Evolutionary conservation across 2,888 invertebrate genomes (phyloP).

Genomic region (Chrysopilus asiliformis): DNA sequence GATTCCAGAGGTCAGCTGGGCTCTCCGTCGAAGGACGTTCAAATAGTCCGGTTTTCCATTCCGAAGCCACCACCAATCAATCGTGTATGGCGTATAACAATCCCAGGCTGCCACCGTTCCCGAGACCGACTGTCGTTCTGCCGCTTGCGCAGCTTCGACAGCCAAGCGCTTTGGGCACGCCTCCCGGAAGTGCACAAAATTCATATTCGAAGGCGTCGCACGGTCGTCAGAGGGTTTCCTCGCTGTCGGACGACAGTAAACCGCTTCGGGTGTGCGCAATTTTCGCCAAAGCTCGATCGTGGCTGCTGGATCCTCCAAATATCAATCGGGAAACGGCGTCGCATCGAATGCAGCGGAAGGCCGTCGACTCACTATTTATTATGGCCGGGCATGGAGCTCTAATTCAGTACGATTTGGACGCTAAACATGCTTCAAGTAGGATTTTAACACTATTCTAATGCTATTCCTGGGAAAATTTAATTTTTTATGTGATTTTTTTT

Average conservation of each 20-base stretch:
- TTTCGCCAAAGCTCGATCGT: slow-evolving; percentile 63
- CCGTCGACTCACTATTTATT: slow-evolving; percentile 75
- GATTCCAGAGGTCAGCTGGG: slow-evolving; percentile 94
- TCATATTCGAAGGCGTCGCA: slow-evolving; percentile 13
- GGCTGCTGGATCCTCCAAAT: slow-evolving; percentile 44
- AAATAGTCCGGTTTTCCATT: slow-evolving; percentile 48
- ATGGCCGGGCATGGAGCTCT: slow-evolving; percentile 80
- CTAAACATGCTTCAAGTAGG: slow-evolving; percentile 46
- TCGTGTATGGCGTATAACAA: slow-evolving; percentile 58
- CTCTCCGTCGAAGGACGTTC: slow-evolving; percentile 57
- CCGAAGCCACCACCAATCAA: slow-evolving; percentile 33
- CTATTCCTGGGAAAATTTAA: too few species aligned
- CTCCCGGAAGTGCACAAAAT: slow-evolving; percentile 24
- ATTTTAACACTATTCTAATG: too few species aligned
- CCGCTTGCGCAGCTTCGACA: slow-evolving; percentile 81
- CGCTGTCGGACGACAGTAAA: slow-evolving; percentile 53
- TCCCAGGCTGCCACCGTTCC: slow-evolving; percentile 83
- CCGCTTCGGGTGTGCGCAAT: slow-evolving; percentile 66
- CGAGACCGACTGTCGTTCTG: slow-evolving; percentile 63
- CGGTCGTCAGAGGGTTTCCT: slow-evolving; percentile 57
- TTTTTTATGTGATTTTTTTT: slow-evolving; percentile 9
- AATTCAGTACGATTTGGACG: slow-evolving; percentile 79
- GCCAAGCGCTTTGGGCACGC: slow-evolving; percentile 35
- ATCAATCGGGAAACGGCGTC: slow-evolving; percentile 30
- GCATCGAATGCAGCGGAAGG: slow-evolving; percentile 39